Evolutionary conservation across 2,888 invertebrate genomes (phyloP).

Genomic region (Ophraella communa): DNA sequence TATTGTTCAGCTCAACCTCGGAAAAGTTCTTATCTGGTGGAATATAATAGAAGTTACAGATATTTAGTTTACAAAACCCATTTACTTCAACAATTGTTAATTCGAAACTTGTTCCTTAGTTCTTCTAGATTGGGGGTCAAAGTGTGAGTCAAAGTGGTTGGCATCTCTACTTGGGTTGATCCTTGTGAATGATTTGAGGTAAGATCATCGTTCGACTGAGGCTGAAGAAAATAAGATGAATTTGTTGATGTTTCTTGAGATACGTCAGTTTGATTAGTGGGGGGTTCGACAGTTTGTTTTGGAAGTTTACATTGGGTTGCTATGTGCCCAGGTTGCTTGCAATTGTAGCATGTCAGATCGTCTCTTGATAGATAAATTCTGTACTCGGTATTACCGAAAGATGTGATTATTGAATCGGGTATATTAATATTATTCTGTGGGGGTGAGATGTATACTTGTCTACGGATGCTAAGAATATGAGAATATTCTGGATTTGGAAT

Average conservation of each 20-base stretch:
- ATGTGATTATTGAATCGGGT: conserved; percentile 27
- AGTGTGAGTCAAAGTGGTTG: no score
- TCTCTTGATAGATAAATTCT: conserved; percentile 35
- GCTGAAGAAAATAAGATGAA: not conserved
- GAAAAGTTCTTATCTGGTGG: no score
- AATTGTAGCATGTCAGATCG: conserved; percentile 34
- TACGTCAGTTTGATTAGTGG: not conserved
- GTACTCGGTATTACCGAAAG: conserved; percentile 30
- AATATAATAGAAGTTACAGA: no score
- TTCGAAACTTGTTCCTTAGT: no score
- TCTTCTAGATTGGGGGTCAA: no score
- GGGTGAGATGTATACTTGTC: not conserved
- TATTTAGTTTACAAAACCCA: no score
- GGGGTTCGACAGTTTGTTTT: not conserved
- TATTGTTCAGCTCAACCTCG: no score
- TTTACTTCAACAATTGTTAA: no score
- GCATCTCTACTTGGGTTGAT: no score
- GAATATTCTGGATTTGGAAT: conserved; percentile 57
- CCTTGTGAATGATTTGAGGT: no score
- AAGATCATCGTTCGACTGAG: no score
- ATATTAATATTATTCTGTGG: not conserved
- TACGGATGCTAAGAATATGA: not conserved
- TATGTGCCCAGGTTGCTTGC: conserved; percentile 39
- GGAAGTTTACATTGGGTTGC: conserved; percentile 32
- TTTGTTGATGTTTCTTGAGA: not conserved